Evolutionary conservation across 2,797 vertebrate species (phyloP).

Genomic region (Buceros bicornis): DNA sequence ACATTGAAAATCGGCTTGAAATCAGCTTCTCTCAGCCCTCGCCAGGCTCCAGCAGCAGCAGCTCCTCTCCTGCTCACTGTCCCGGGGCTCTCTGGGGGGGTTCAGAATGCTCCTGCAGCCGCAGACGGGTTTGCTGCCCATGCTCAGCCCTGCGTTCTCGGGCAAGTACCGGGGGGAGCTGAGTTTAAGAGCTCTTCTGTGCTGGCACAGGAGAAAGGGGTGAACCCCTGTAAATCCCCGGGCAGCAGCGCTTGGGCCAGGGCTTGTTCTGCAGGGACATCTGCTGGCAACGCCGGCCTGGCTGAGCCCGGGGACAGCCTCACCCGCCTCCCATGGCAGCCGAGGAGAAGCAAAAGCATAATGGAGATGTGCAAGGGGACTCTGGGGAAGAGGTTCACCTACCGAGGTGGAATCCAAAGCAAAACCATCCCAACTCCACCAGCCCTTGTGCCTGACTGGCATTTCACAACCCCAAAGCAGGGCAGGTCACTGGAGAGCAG

Average conservation of each 20-base stretch:
- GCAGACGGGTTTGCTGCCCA: neutral
- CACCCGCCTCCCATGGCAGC: neutral
- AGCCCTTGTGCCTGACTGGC: neutral
- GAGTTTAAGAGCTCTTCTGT: neutral
- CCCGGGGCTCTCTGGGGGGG: neutral
- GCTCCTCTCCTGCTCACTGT: neutral
- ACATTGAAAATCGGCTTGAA: neutral
- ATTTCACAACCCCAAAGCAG: too few species aligned
- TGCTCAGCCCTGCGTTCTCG: neutral
- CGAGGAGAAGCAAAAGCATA: neutral
- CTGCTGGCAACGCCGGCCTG: neutral
- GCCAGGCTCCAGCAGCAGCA: neutral
- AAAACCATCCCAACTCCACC: neutral
- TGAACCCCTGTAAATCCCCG: neutral
- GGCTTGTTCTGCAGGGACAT: constrained; percentile 13
- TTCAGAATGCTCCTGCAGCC: neutral
- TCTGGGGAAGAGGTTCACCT: neutral
- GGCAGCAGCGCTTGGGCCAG: neutral
- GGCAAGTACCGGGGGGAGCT: neutral
- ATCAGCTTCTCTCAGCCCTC: neutral
- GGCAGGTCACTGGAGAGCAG: neutral
- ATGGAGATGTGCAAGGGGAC: neutral
- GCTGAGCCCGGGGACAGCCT: neutral
- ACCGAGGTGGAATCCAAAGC: neutral
- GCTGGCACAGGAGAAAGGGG: neutral